Conservation (phyloP, 2,113 vertebrate genomes). For the Mesembrinibis cayennensis region DNA sequence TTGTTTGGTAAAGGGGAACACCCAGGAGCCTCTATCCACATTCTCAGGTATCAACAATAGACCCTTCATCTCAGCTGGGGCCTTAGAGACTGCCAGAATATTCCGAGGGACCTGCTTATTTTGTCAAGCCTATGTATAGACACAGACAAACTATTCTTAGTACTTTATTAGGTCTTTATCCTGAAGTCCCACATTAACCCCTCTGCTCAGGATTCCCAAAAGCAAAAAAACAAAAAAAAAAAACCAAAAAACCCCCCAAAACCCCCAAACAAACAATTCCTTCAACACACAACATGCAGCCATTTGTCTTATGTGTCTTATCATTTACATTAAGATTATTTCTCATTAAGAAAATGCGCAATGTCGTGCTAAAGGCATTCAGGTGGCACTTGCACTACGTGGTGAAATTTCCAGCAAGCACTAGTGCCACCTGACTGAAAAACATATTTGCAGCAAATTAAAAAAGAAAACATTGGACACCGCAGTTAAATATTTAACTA, state of each 20-base stretch:
- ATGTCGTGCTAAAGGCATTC: neutral
- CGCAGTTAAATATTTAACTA: neutral
- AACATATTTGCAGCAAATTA: neutral
- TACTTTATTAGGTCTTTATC: neutral
- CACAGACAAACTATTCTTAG: neutral
- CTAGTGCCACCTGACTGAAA: neutral
- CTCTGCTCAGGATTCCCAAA: neutral
- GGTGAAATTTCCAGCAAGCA: neutral
- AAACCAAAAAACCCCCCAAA: too few relatives aligned
- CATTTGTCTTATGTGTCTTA: slow-evolving; percentile 10
- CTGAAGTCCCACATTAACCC: neutral
- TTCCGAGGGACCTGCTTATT: neutral
- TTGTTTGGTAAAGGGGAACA: too few relatives aligned
- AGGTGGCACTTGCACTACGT: neutral
- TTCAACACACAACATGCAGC: neutral
- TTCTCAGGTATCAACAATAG: too few relatives aligned
- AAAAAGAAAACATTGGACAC: neutral
- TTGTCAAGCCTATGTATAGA: neutral
- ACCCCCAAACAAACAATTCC: neutral
- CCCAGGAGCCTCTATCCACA: too few relatives aligned
- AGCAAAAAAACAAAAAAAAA: neutral
- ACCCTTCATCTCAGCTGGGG: neutral
- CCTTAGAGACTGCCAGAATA: neutral
- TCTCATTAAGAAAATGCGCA: neutral
- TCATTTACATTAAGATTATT: slow-evolving; percentile 16